Evolutionary conservation across 2,888 invertebrate genomes (phyloP).

Genomic region (Lydus trimaculatus): DNA sequence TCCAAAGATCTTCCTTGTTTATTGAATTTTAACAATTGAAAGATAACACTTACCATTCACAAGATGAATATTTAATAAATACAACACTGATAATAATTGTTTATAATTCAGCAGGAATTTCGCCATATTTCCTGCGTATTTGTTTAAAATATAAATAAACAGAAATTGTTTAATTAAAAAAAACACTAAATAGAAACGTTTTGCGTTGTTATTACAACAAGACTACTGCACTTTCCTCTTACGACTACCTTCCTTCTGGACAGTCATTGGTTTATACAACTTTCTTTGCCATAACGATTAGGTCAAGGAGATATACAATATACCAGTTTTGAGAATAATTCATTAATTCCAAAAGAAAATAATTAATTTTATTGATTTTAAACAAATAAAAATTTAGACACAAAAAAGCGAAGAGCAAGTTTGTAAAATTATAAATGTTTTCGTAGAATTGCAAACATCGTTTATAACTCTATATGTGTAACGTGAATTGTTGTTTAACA

Average conservation of each 20-base stretch:
- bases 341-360: neutral
- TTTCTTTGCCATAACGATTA: slow-evolving; percentile 46
- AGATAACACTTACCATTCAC: slow-evolving; percentile 30
- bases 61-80: slow-evolving; percentile 34
- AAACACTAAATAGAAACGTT: slow-evolving; percentile 23
- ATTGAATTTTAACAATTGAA: neutral
- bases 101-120: slow-evolving; percentile 30
- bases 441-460: neutral
- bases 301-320: slow-evolving; percentile 44
- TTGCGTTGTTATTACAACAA: slow-evolving; percentile 33
- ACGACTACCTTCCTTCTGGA: slow-evolving; percentile 41
- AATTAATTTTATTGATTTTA: neutral
- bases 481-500: neutral
- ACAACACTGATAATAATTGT: slow-evolving; percentile 31
- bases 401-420: neutral
- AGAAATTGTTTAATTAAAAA: no score
- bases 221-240: slow-evolving; percentile 41
- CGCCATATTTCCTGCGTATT: slow-evolving; percentile 37
- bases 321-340: slow-evolving; percentile 39
- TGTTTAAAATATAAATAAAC: slow-evolving; percentile 11
- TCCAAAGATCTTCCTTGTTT: slow-evolving; percentile 14
- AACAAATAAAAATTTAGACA: neutral
- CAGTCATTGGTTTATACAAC: slow-evolving; percentile 42
- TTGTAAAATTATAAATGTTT: no score
- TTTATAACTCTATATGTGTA: neutral